Percentiles rank a stretch among this genome's conserved stretches.
Evolutionary conservation across 2,113 vertebrate genomes (phyloP).

Genomic region (Elephas maximus): DNA sequence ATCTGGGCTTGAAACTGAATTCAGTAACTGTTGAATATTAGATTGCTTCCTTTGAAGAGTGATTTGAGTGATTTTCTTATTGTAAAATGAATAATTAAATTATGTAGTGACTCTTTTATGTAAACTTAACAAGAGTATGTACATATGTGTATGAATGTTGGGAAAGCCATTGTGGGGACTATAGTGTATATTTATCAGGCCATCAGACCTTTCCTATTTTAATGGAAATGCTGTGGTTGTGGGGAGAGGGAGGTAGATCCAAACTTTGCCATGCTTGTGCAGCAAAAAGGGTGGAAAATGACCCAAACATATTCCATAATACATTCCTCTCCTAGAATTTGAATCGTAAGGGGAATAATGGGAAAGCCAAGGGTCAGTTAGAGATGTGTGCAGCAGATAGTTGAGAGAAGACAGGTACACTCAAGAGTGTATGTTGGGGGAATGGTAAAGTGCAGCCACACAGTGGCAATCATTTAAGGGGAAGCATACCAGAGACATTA

Average conservation of each 20-base stretch:
- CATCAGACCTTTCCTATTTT: neutral
- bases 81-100: neutral
- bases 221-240: neutral
- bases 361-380: neutral
- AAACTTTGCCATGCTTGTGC: too few relatives aligned
- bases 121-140: neutral
- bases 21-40: neutral
- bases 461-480: too few relatives aligned
- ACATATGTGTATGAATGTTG: neutral
- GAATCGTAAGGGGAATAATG: neutral
- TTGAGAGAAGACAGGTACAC: neutral
- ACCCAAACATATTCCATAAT: neutral
- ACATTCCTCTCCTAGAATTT: accelerated
- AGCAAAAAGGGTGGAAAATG: neutral
- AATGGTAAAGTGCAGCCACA: too few relatives aligned
- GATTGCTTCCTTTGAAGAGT: neutral
- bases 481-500: neutral
- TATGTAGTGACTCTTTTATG: neutral
- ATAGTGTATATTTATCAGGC: neutral
- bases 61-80: neutral
- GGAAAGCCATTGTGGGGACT: neutral
- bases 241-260: neutral
- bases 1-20: neutral
- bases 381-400: neutral
- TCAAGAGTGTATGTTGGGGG: neutral